Base-by-base conservation (phyloP, 2,797 vertebrate genomes). In the Protonibea diacanthus region DNA sequence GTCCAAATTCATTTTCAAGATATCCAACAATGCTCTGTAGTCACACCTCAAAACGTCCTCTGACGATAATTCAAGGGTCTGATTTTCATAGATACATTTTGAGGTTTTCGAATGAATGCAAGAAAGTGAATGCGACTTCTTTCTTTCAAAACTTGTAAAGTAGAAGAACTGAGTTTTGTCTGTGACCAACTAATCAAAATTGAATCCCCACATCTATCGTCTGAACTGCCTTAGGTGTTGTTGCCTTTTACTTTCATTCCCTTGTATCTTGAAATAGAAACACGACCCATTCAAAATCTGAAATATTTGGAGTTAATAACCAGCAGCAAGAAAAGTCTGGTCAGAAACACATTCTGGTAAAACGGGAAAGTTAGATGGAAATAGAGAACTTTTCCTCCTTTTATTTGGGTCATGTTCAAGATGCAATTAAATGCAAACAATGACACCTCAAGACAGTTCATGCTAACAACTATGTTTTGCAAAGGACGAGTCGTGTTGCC, bases 101-200 rank as follows among this genome's bases (percentile, higher is more conserved):
- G 11, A 77, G 3, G 38, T 64, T 71, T 80, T 77, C 0, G 2
- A 64, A 1, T 10, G 18, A 53, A 44, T 61, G 59, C 76, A 80
- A 29, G 29, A 29, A 29, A 29, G 56, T 23, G 1, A 66, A 12
- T 14, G 20, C 29, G 9, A 13, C 40, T 27, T 59, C 10, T 3
- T 20, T 65, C 65, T 33, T 49, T 63, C 6, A 55, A 72, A 47
- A 84, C 89, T 90, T 89, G 81, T 86, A 91, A 95, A 95, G 94
- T 89, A 94, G 93, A 95, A 94, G 93, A 95, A 95, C 92, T 94
- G 93, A 95, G 94, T 91, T 93, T 91, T 86, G 80, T 86, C 44
- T 74, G 72, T 87, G 65, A 85, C 64, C 29, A 82, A 67, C 38
- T 64, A 61, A 48, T 74, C 21, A 55, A 73, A 72, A 60, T n/a